Evolutionary conservation across 1,140 invertebrate species (phyloP).

Genomic region (Aphidius ervi): DNA sequence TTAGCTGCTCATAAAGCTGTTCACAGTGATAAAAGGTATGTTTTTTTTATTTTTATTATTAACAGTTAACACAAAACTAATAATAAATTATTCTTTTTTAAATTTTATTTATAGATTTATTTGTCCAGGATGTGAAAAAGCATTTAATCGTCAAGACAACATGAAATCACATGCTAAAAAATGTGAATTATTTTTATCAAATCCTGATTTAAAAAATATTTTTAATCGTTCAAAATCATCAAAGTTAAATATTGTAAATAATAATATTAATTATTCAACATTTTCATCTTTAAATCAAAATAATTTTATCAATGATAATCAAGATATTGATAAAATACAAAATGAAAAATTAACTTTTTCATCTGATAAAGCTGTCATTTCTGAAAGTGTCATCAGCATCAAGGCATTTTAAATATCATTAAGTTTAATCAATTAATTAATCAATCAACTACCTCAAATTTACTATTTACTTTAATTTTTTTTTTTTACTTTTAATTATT

Average conservation of each 20-base stretch:
- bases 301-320: constrained; percentile 5
- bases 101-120: constrained; percentile 27
- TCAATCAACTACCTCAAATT: too few relatives aligned
- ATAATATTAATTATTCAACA: too few relatives aligned
- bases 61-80: constrained; percentile 6
- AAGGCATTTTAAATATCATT: too few relatives aligned
- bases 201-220: constrained; percentile 28
- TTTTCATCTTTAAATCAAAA: neutral
- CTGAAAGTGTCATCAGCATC: neutral
- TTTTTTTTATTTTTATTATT: constrained; percentile 1
- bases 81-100: neutral
- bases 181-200: constrained; percentile 29
- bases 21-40: constrained; percentile 33
- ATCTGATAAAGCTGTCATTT: constrained; percentile 1
- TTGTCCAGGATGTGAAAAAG: constrained; percentile 35
- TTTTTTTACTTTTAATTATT: too few relatives aligned
- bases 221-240: constrained; percentile 7
- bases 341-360: too few relatives aligned
- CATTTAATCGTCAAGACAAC: constrained; percentile 41
- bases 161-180: constrained; percentile 41
- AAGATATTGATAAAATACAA: too few relatives aligned
- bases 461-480: too few relatives aligned
- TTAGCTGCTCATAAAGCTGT: constrained; percentile 39
- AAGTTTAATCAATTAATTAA: too few relatives aligned
- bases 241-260: too few relatives aligned